These are phyloP conservation scores for Phoebastria nigripes DNA, from an alignment of 2,797 vertebrate genomes.

Conservation along the genomic window DNA sequence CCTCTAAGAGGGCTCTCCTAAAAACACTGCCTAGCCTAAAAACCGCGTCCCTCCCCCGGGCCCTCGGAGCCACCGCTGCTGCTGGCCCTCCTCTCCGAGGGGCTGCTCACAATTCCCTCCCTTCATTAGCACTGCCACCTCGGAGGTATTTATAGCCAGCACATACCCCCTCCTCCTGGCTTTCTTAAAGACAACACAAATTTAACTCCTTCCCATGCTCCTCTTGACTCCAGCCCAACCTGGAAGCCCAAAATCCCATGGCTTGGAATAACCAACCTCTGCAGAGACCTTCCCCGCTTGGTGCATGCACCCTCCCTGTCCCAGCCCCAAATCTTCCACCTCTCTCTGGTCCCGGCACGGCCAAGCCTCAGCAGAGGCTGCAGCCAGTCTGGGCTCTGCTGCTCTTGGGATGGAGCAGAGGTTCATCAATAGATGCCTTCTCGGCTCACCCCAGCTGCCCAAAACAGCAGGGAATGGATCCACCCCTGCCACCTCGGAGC, in stretches of 20 bases:
- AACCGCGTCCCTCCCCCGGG: background rate
- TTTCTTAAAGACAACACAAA: background rate
- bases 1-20: background rate
- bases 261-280: background rate
- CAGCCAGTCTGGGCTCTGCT: accelerated
- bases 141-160: constrained; percentile 39
- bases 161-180: background rate
- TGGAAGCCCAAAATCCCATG: background rate
- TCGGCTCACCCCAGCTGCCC: background rate
- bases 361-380: background rate
- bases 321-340: no score
- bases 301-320: background rate
- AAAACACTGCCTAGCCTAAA: background rate
- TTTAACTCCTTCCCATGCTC: background rate
- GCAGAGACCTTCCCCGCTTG: background rate
- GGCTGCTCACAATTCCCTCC: constrained; percentile 31
- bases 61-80: background rate
- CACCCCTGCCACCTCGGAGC: background rate
- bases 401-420: background rate
- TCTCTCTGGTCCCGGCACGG: background rate
- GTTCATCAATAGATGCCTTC: background rate
- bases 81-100: background rate
- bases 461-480: background rate
- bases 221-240: background rate
- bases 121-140: constrained; percentile 46